Base-by-base conservation (phyloP, 2,113 vertebrate species). In the Seriola quinqueradiata region DNA sequence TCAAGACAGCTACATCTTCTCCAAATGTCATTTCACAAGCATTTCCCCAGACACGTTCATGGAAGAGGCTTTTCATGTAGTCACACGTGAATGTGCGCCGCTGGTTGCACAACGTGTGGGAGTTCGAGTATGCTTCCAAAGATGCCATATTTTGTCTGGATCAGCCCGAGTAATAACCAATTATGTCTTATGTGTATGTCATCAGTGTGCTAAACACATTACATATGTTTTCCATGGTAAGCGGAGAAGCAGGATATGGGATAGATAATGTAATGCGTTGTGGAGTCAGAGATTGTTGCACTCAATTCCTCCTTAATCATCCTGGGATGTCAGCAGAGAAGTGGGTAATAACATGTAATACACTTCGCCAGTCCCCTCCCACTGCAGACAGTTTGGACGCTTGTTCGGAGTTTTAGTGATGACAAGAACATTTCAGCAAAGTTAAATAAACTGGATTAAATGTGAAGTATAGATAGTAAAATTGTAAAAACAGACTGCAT, bases 21-120 rank as follows among this genome's bases (percentile, higher is more conserved):
- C 81, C 82, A 87, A 90, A 92, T 89, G 90, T 85, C 92, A 89
- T 76, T 89, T 85, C 87, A 70, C 86, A 52, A 71, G 70, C 75
- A 58, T 61, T 68, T 84, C 89, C 90, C 90, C 75, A 63, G 89
- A 86, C 81, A 40, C 67, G 34, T 72, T 73, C 52, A 59, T 2
- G 13, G 72, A 75, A 90, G 70, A 88, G 90, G 52, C 75, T 92
- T 90, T 88, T 75, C 81, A 74, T 90, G 91, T 90, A 75, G 80
- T 80, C 87, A 80, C 80, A 78, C 68, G 79, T 76, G 69, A 70
- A 19, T 69, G 75, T 68, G 77, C 8, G 68, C 68, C 6, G 75
- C 65, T 12, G 76, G 58, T 25, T 74, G 86, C 57, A 42, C 73
- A 38, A 34, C 23, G n/a, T 5, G 77, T 71, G 40, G 57, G 74